Conservation (phyloP, 1,140 invertebrate genomes). For the Ganaspis sp. region DNA sequence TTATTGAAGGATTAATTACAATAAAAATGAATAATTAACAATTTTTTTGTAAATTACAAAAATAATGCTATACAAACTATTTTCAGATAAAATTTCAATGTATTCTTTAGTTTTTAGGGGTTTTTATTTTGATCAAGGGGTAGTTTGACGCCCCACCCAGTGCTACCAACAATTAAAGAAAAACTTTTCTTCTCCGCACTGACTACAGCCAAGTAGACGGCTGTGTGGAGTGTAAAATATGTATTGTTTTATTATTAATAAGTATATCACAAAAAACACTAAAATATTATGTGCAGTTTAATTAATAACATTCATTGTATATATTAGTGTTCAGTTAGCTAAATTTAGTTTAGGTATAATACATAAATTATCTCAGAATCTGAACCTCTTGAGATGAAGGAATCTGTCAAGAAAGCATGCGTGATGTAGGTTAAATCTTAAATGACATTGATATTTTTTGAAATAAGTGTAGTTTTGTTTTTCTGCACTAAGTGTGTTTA, state of each 20-base stretch:
- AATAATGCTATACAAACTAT: too few species aligned
- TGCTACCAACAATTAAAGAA: too few species aligned
- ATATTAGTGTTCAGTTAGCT: not conserved
- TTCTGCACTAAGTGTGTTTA: not conserved
- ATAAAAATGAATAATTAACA: too few species aligned
- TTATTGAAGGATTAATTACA: too few species aligned
- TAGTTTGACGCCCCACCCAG: too few species aligned
- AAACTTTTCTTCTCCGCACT: too few species aligned
- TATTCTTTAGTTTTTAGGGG: too few species aligned
- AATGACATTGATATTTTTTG: slow-evolving; percentile 15
- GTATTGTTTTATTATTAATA: too few species aligned
- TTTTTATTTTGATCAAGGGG: too few species aligned
- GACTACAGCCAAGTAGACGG: too few species aligned
- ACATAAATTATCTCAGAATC: not conserved
- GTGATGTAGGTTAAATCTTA: slow-evolving; percentile 13
- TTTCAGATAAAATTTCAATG: too few species aligned
- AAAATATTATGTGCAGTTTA: not conserved
- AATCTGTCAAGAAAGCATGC: slow-evolving; percentile 15
- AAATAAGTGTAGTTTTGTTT: not conserved
- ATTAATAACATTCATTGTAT: not conserved
- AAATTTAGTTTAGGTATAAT: not conserved
- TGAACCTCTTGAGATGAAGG: slow-evolving; percentile 8
- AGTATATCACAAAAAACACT: not conserved
- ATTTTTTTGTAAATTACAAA: too few species aligned
- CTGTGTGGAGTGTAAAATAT: not conserved